Base-by-base conservation (phyloP, 2,888 invertebrate genomes). In the Mythimna loreyi region DNA sequence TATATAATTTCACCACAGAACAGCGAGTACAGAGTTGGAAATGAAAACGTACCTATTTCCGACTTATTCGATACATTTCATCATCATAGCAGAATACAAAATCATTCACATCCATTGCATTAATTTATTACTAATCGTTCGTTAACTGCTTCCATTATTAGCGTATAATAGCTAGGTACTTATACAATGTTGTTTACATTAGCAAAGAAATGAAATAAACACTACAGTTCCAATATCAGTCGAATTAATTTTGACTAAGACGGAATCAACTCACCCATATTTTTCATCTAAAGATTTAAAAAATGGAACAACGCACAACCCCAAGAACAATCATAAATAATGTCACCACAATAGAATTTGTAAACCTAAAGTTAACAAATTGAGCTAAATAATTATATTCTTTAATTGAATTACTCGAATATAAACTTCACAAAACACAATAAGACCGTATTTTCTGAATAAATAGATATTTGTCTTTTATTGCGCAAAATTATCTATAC, bases 301-400 rank as follows among this genome's bases (percentile, higher is more conserved):
- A 87, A 90, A 87, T 88, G 88, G 84, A 91, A 89, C 83, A 92
- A 92, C 90, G 89, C 94, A 95, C 95, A 94, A 95, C 94, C 94
- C 86, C 89, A 84, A 88, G 88, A 91, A 88, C 87, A 81, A 90
- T 90, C 86, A 87, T 84, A 77, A 68, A 80, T 82, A 87, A 88
- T 87, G 83, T 87, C 76, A 86, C 85, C 86, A 81, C 87, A 83
- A 89, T 91, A 92, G 69, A 91, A 91, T 93, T 91, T 92, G 88
- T 88, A 84, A 92, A 93, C 90, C 86, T 91, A 92, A 92, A 91
- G 88, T 90, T 86, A 93, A 93, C 92, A 91, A 90, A 92, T 93
- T 93, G 93, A 93, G 92, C 93, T 93, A 92, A 91, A 91, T 86
- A 85, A 81, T 80, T 82, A 73, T 79, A 77, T 70, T 72, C 56